A percentile compares a stretch with the other conserved stretches of the same genome.
These are phyloP conservation scores for Hypselothyrea guttata DNA, from an alignment of 2,888 invertebrate genomes.

Conservation along the genomic window DNA sequence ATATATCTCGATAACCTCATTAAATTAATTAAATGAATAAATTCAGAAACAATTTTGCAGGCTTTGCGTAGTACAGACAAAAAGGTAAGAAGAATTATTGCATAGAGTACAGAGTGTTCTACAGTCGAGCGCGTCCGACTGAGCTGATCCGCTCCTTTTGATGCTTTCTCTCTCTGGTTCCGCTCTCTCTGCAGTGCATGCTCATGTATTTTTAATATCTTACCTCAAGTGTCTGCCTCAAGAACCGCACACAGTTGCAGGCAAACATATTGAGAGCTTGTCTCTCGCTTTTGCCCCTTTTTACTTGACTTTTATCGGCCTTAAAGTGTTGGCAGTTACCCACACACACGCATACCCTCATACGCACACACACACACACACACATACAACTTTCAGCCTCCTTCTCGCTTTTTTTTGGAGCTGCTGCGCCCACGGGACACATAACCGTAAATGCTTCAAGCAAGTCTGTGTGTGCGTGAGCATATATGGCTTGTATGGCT, in stretches of 20 bases:
- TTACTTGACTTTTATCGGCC: constrained; percentile 68
- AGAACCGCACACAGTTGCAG: constrained; percentile 31
- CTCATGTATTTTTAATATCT: constrained; percentile 78
- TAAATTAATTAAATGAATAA: too few relatives aligned
- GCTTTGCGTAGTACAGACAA: too few relatives aligned
- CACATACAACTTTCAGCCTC: constrained; percentile 20
- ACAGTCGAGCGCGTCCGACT: too few relatives aligned
- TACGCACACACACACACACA: background rate
- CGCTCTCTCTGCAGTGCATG: constrained; percentile 22
- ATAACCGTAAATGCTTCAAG: constrained; percentile 68
- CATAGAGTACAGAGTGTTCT: too few relatives aligned
- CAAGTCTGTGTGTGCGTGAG: constrained; percentile 13
- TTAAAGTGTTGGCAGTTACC: constrained; percentile 67
- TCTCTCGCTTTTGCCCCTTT: constrained; percentile 54
- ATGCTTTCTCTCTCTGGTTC: background rate
- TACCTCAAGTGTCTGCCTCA: constrained; percentile 71
- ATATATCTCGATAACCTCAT: too few relatives aligned
- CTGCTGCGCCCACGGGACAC: constrained; percentile 64
- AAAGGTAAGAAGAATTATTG: too few relatives aligned
- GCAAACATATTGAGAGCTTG: constrained; percentile 25
- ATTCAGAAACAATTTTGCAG: too few relatives aligned
- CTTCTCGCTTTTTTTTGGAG: constrained; percentile 30
- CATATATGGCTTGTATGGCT: constrained; percentile 15
- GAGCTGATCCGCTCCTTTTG: too few relatives aligned
- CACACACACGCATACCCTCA: constrained; percentile 20